These are phyloP conservation scores for Alcedo atthis DNA, from an alignment of 2,797 vertebrate species.

Conservation along the genomic window DNA sequence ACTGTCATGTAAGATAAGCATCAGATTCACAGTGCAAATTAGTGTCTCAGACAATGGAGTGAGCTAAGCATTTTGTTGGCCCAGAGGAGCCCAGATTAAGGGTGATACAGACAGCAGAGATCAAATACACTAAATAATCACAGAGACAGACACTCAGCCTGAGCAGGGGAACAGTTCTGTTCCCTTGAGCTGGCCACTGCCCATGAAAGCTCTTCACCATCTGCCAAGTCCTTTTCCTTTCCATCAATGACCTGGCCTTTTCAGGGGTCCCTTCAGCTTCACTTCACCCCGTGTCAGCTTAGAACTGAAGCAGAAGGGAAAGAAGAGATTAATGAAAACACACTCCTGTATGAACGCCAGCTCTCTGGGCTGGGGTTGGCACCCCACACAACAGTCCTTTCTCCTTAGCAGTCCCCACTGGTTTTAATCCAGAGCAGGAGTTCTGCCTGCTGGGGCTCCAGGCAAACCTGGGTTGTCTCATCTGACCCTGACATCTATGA, in stretches of 20 bases:
- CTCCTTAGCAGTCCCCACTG: background rate
- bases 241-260: slow-evolving; percentile 41
- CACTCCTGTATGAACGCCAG: background rate
- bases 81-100: slow-evolving; percentile 63
- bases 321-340: background rate
- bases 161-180: slow-evolving; percentile 1
- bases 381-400: background rate
- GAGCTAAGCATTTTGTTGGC: slow-evolving; percentile 68
- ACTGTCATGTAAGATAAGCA: slow-evolving; percentile 75
- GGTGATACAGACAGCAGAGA: slow-evolving; percentile 58
- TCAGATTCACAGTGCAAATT: slow-evolving; percentile 75
- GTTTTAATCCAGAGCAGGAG: background rate
- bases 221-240: background rate
- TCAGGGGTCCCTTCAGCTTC: slow-evolving; percentile 51
- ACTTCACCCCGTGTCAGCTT: background rate
- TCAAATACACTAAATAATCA: slow-evolving; percentile 66
- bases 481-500: background rate
- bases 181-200: background rate
- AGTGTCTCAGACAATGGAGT: slow-evolving; percentile 71
- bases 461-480: background rate
- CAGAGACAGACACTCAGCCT: slow-evolving; percentile 36
- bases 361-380: background rate
- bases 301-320: background rate
- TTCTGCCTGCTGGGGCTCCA: background rate
- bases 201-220: slow-evolving; percentile 31